Base-by-base conservation (phyloP, 2,113 vertebrate genomes). In the Lamprotornis superbus region DNA sequence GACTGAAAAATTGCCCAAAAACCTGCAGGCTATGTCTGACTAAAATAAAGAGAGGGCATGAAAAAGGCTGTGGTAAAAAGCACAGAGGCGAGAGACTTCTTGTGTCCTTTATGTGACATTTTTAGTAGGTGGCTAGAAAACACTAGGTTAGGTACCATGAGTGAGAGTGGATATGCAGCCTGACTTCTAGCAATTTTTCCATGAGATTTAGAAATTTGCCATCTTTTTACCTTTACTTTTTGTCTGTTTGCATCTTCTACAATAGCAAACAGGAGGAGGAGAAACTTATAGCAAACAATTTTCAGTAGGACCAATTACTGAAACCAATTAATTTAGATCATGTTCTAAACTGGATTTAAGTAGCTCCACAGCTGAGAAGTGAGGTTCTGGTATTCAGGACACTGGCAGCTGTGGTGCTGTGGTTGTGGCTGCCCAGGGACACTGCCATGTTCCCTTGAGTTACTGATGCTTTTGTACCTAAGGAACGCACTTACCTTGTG, bases 401-500 rank as follows among this genome's bases (percentile, higher is more conserved):
- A 56, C 47, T 33, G 69, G 15, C 37, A 78, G 60, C 60, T 27
- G 31, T 27, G n/a, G n/a, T 30, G 60, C 60, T 27, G 31, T 25
- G n/a, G 39, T 30, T 49, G 7, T 47, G 44, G 37, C 4, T 68
- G 27, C 40, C 55, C 55, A 40, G 2, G 44, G n/a, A 44, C 21
- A 46, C 17, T 21, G 33, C 25, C 24, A 2, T 1, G 4, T 52
- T 65, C 31, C 52, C 20, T 7, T 17, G 35, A 52, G n/a, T 33
- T 39, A 37, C 7, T 37, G 53, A 12, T 37, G 35, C 15, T 47
- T 64, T 84, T 3, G 2, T 73, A 50, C 52, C 30, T 75, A 16
- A 23, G 39, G 31, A 40, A 70, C 85, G 71, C 83, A 69, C 28
- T 87, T 83, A 80, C 92, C 68, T 77, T 91, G 91, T 35, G 92